Conservation (phyloP, 2,797 vertebrate species). For the Gambelia wislizenii region DNA sequence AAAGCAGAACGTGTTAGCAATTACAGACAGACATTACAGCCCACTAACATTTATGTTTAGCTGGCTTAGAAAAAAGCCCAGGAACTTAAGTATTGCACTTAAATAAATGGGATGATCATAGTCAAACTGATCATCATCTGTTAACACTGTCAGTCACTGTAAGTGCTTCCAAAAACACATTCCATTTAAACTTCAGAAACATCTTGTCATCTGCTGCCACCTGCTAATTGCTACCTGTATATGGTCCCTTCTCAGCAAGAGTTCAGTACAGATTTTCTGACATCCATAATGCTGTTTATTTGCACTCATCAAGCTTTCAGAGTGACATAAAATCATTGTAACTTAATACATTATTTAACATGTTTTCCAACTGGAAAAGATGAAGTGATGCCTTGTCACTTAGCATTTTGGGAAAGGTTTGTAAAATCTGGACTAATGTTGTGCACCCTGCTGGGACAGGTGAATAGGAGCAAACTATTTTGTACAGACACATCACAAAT, state of each 20-base stretch:
- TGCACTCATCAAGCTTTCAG: slow-evolving; percentile 69
- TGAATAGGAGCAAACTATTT: slow-evolving; percentile 11
- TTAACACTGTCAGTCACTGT: slow-evolving; percentile 23
- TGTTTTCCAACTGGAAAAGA: slow-evolving; percentile 71
- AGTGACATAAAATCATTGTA: slow-evolving; percentile 79
- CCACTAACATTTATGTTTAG: background rate
- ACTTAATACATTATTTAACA: slow-evolving; percentile 79
- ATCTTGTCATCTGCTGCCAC: slow-evolving; percentile 6
- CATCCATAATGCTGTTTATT: slow-evolving; percentile 56
- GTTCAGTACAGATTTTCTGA: slow-evolving; percentile 42
- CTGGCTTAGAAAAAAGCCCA: background rate
- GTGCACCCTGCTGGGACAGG: slow-evolving; percentile 29
- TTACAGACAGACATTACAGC: background rate
- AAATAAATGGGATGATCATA: slow-evolving; percentile 17
- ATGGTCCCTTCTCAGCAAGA: slow-evolving; percentile 21
- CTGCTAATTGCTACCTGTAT: slow-evolving; percentile 17
- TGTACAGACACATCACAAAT: slow-evolving; percentile 5
- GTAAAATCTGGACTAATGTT: slow-evolving; percentile 38
- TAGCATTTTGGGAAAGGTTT: slow-evolving; percentile 58
- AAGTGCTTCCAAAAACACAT: background rate
- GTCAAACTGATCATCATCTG: slow-evolving; percentile 9
- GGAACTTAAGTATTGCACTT: slow-evolving; percentile 7
- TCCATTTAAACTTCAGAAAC: slow-evolving; percentile 24
- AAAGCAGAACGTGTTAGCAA: background rate
- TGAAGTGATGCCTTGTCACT: slow-evolving; percentile 70